Base-by-base conservation (phyloP, 2,113 vertebrate species). In the Charina bottae region DNA sequence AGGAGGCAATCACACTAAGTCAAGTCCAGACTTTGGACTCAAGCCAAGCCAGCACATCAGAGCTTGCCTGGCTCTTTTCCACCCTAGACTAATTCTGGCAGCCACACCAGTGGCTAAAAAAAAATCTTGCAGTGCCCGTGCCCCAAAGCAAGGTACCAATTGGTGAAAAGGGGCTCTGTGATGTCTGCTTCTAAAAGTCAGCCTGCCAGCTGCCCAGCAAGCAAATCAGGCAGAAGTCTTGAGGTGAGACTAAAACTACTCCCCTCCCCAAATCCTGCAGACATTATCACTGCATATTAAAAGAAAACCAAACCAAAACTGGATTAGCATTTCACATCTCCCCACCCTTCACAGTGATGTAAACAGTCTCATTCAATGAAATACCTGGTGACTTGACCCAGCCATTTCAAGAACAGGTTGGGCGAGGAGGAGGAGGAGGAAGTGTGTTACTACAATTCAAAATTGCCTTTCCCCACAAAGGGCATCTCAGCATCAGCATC, bases 1-100 rank as follows among this genome's bases (percentile, higher is more conserved):
- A 94, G 95, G 94, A 95, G 88, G 95, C 95, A 96, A 95, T 93
- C 92, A 83, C 2, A 93, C 86, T 28, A 58, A 87, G 33, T 92
- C 53, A 83, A 53, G 0, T 49, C 90, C n/a, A 19, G 78, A 42
- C 33, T 37, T 53, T 64, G 90, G 88, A 58, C 1, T 19, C 0
- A 0, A 86, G 87, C 92, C 93, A 17, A 83, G 87, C 59, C 17
- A 0, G 0, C 1, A 60, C 89, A 23, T 17, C 0, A 0, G 90
- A 2, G 0, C 54, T 9, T 83, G 24, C 1, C 5, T 15, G 33
- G 91, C 46, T 0, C 1, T 0, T 0, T 88, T 0, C 68, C 24
- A 21, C 13, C 4, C 0, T 19, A 85, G 1, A 33, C 89, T 1
- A 46, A 88, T 68, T 59, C 85, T 83, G 85, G 64, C 56, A 56